Base-by-base conservation (phyloP, 2,113 vertebrate genomes). In the Ictalurus punctatus region DNA sequence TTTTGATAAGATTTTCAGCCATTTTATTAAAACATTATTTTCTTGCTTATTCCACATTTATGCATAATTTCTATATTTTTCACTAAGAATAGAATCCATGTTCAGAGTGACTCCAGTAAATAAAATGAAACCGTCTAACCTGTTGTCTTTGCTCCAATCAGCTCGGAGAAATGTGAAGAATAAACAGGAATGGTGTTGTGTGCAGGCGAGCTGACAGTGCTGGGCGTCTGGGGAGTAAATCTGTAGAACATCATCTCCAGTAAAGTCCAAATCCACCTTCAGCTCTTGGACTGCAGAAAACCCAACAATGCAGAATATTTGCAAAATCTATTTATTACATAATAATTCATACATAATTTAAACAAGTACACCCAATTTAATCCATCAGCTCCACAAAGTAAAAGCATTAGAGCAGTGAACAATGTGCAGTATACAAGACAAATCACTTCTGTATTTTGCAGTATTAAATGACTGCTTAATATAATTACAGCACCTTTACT, bases 131-230 rank as follows among this genome's bases (percentile, higher is more conserved):
- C 25, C 25, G 44, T 25, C 74, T 3, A 87, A 95, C 94, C 94
- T 90, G 37, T 88, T 1, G 19, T 95, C 94, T 25, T 0, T 52
- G 59, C 89, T 94, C 93, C 93, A 92, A 79, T 94, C 92, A 13
- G 91, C 0, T 1, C 93, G 82, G 21, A 93, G 0, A 34, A 94
- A 95, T 27, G 85, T 93, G 30, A 95, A 95, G 91, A 94, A 95
- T 27, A 89, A 86, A 54, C 95, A 96, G 54, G 85, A 16, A 0
- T 87, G 79, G 85, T 94, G 90, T 78, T 95, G 67, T 5, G 93
- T 94, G 87, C 95, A 95, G 85, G 94, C 78, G 14, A 85, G 83
- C 92, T 94, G 94, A 90, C 94, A 95, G 90, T 94, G 93, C 0
- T 88, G 16, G 52, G n/a, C 92, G 69, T 93, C 92, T 4, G 93